Evolutionary conservation across 1,140 invertebrate genomes (phyloP).

Genomic region (Drosophila yakuba): DNA sequence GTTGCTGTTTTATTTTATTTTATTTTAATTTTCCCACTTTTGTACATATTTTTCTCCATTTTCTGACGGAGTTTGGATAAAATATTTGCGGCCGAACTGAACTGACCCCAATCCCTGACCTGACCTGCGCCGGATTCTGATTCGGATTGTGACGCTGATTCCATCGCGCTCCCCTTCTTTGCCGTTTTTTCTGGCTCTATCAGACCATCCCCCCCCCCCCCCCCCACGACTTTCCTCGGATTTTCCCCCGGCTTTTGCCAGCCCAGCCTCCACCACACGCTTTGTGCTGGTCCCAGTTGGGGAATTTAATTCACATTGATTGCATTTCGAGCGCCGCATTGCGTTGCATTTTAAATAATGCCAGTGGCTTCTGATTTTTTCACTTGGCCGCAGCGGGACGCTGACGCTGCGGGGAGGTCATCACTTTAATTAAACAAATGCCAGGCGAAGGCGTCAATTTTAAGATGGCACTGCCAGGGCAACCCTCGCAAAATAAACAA

Average conservation of each 20-base stretch:
- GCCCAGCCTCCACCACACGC: conserved; percentile 7
- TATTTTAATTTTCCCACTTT: conserved; percentile 31
- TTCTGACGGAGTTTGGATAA: conserved; percentile 47
- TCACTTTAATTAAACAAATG: conserved; percentile 83
- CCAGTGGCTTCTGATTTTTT: conserved; percentile 69
- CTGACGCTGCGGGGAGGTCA: conserved; percentile 30
- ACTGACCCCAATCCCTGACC: conserved; percentile 54
- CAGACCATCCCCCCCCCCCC: no score
- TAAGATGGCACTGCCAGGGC: conserved; percentile 28
- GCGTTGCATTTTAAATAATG: conserved; percentile 83
- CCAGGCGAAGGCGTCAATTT: conserved; percentile 63
- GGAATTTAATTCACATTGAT: conserved; percentile 82
- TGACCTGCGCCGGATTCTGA: conserved; percentile 42
- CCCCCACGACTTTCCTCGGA: neutral
- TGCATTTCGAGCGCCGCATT: conserved; percentile 79
- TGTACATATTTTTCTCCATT: conserved; percentile 42
- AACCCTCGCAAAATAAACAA: neutral
- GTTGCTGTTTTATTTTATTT: conserved; percentile 4
- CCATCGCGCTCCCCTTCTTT: neutral
- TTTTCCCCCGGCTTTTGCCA: conserved; percentile 1
- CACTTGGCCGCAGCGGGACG: conserved; percentile 19
- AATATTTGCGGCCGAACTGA: conserved; percentile 70
- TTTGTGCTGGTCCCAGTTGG: conserved; percentile 53
- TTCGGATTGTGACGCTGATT: conserved; percentile 48
- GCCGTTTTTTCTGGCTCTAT: no score